phyloP scores from a whole-genome alignment of 37 sponge, comb jelly and placozoan genomes.

The Spongia lamella region DNA sequence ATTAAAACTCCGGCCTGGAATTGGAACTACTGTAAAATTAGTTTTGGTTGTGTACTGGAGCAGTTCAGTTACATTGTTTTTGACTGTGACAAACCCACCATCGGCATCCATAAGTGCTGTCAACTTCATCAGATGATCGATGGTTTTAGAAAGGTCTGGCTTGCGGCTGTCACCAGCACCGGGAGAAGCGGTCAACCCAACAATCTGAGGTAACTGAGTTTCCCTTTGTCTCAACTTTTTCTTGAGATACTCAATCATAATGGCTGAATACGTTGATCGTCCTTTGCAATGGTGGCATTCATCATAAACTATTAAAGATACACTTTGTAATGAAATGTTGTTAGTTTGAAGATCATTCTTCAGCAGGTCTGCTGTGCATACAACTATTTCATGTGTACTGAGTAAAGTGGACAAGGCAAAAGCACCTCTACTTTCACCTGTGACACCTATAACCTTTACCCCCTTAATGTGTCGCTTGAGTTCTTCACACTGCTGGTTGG shows the following conservation, averaged over 20 bases:
- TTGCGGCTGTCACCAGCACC: conserved; percentile 46
- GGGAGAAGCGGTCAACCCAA: conserved; percentile 72
- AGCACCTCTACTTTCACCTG: conserved; percentile 26
- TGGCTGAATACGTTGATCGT: conserved; percentile 48
- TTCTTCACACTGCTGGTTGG: conserved; percentile 56
- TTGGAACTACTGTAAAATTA: neutral
- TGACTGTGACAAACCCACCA: conserved; percentile 49
- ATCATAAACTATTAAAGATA: conserved; percentile 80
- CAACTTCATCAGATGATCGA: conserved; percentile 53
- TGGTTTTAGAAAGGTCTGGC: conserved; percentile 15
- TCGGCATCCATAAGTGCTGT: conserved; percentile 77
- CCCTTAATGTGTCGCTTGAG: conserved; percentile 41
- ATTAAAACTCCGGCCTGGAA: conserved; percentile 12
- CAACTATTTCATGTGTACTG: conserved; percentile 35
- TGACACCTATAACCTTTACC: conserved; percentile 22
- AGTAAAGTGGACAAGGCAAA: neutral
- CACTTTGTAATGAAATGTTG: conserved; percentile 11
- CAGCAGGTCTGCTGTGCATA: conserved; percentile 67
- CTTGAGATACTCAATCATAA: conserved; percentile 59
- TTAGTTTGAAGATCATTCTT: conserved; percentile 28
- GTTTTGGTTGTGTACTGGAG: neutral
- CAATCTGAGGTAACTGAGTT: conserved; percentile 50
- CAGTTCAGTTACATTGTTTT: conserved; percentile 38
- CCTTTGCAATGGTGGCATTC: conserved; percentile 85
- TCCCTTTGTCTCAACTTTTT: conserved; percentile 32